A percentile compares a stretch with the other conserved stretches of the same genome.
Conservation (phyloP, 2,113 vertebrate genomes). For the Sminthopsis crassicaudata region DNA sequence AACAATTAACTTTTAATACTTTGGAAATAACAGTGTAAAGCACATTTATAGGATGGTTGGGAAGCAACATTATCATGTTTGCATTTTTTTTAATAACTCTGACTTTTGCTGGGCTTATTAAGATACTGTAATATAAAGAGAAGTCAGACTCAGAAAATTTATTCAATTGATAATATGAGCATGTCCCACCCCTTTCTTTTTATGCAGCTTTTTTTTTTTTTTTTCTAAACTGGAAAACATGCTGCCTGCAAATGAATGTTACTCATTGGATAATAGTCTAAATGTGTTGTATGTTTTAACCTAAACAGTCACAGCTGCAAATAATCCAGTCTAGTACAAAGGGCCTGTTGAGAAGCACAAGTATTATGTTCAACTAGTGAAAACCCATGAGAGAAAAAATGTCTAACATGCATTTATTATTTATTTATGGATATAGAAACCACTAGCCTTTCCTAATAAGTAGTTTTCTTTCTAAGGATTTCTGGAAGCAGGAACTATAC, state of each 20-base stretch:
- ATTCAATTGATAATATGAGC: background rate
- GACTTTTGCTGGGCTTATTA: slow-evolving; percentile 71
- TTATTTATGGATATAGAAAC: background rate
- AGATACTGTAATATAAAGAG: slow-evolving; percentile 31
- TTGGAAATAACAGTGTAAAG: slow-evolving; percentile 65
- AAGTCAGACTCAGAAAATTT: slow-evolving; percentile 18
- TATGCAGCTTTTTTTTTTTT: slow-evolving; percentile 25
- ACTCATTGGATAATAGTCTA: background rate
- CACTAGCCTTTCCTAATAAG: background rate
- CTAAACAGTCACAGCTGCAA: background rate
- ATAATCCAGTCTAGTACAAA: background rate
- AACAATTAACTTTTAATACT: slow-evolving; percentile 75
- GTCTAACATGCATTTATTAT: background rate
- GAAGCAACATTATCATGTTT: slow-evolving; percentile 48
- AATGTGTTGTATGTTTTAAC: background rate
- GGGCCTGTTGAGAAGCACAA: background rate
- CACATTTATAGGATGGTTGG: slow-evolving; percentile 64
- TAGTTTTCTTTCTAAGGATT: background rate
- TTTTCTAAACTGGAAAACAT: background rate
- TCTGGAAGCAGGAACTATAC: background rate
- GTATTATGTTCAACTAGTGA: background rate
- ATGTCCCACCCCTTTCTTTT: background rate
- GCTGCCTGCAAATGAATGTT: background rate
- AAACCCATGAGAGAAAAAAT: background rate
- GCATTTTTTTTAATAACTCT: slow-evolving; percentile 69